These are phyloP conservation scores for Subacronicta megacephala DNA, from an alignment of 2,888 invertebrate species.

Conservation along the genomic window DNA sequence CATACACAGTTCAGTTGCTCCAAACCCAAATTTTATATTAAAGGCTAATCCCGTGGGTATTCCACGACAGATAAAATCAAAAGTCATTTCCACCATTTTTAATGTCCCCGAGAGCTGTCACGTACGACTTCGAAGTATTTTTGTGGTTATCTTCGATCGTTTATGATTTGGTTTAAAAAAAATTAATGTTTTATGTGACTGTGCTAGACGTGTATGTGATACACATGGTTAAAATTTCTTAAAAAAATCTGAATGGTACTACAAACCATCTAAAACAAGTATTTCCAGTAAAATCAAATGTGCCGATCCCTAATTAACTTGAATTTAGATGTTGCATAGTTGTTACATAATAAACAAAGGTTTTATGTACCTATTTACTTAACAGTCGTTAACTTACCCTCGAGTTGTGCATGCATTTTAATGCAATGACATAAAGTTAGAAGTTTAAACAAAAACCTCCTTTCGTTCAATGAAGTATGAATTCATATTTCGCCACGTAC, in stretches of 20 bases:
- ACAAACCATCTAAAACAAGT: no score
- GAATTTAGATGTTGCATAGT: background rate
- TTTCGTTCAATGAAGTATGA: constrained; percentile 15
- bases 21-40: constrained; percentile 13
- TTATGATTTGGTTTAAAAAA: constrained; percentile 41
- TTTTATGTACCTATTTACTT: constrained; percentile 8
- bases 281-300: no score
- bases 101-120: constrained; percentile 57
- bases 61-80: constrained; percentile 62
- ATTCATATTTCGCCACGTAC: constrained; percentile 30
- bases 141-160: constrained; percentile 57
- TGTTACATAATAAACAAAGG: background rate
- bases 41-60: constrained; percentile 56
- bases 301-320: no score
- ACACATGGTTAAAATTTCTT: background rate
- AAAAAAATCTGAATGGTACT: no score
- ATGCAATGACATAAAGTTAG: constrained; percentile 6
- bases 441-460: constrained; percentile 18
- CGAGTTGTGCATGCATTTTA: constrained; percentile 9
- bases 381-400: constrained; percentile 8
- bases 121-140: constrained; percentile 59
- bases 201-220: background rate
- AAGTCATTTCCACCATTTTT: constrained; percentile 58
- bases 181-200: background rate
- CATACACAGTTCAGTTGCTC: constrained; percentile 19